These are phyloP conservation scores for Dendrolimus houi DNA, from an alignment of 2,888 invertebrate species.

Conservation along the genomic window DNA sequence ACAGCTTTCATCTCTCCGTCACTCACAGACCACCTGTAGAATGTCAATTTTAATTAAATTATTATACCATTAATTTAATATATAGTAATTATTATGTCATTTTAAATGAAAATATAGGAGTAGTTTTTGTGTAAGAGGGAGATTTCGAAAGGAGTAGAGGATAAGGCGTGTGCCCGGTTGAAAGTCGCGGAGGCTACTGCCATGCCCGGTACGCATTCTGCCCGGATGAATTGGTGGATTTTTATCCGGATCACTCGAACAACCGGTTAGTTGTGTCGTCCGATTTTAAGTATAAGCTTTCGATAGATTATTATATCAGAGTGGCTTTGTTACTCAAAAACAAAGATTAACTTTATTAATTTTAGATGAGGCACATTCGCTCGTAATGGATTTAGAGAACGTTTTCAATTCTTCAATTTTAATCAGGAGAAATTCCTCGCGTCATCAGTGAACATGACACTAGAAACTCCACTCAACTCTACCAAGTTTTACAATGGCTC, in stretches of 20 bases:
- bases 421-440: too few relatives aligned
- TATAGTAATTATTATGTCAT: background rate
- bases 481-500: too few relatives aligned
- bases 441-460: too few relatives aligned
- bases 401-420: too few relatives aligned
- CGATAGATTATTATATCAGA: background rate
- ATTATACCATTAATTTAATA: background rate
- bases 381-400: too few relatives aligned
- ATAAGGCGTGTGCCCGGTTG: constrained; percentile 11
- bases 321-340: background rate
- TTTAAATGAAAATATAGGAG: background rate
- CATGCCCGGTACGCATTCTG: background rate
- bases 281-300: background rate
- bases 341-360: too few relatives aligned
- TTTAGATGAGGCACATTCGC: too few relatives aligned
- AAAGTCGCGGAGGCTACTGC: background rate
- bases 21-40: background rate
- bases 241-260: background rate
- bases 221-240: background rate
- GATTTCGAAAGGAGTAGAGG: constrained; percentile 10
- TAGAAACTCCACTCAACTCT: too few relatives aligned
- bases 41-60: background rate
- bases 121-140: background rate
- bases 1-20: background rate
- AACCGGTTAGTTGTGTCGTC: background rate